Evolutionary conservation across 2,888 invertebrate species (phyloP), one percentile per base, ranked within the genome.

Genomic region (Campaea margaritaria): DNA sequence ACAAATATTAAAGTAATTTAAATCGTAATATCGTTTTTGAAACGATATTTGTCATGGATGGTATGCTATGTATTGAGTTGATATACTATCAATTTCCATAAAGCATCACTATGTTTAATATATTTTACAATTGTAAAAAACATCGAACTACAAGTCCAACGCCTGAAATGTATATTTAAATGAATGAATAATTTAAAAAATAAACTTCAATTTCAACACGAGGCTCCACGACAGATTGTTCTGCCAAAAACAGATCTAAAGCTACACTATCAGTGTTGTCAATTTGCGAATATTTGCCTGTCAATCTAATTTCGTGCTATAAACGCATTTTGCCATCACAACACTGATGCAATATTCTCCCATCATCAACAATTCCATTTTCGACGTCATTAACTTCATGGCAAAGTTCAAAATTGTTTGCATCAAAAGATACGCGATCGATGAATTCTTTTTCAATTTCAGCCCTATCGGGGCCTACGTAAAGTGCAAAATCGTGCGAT

Each of bases 221-320:
- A 49, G 36, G 13, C 9, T 7, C 7, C 31, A 31, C 31, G 16
- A 38, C n/a, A 28, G 4, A 41, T 36, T 15, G 45, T 46, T 41
- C 38, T 50, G 44, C 34, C 59, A 46, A 28, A 49, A 15, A 42
- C 45, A 50, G 45, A 57, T 43, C 56, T 39, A 56, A 58, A 65
- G 48, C 62, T 62, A 60, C 62, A 13, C 27, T 41, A 49, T 45
- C 64, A 62, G 56, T 36, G 15, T 55, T 46, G 58, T 64, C 64
- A 65, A 65, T 64, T 62, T 64, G 31, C 58, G 58, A 54, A 61
- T 65, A 65, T 64, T 56, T 51, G 54, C 53, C 47, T 62, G 59
- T 65, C 64, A 64, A 64, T 66, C 62, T 61, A 64, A 59, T 57
- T 60, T 46, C 38, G 39, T 16, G 47, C 42, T 28, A 47, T 48